Evolutionary conservation across 2,888 invertebrate species (phyloP).

Genomic region (Cancer borealis): DNA sequence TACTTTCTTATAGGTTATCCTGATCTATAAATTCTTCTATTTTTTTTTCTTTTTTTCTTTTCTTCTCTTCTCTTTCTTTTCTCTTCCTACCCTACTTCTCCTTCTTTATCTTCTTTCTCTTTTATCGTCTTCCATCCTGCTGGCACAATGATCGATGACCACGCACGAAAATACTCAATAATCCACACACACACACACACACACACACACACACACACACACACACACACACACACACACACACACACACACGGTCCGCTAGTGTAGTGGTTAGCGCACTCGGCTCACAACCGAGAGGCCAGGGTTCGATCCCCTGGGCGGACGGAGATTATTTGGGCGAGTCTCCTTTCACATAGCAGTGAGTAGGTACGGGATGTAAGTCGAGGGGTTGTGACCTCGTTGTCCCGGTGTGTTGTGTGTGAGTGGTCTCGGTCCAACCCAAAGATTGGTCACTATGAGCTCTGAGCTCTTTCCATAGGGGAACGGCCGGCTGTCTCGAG

Average conservation of each 20-base stretch:
- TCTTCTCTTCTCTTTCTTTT: not conserved
- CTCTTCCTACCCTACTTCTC: not conserved
- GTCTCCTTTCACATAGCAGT: no score
- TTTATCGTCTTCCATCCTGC: not conserved
- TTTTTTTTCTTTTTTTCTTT: not conserved
- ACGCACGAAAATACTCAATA: not conserved
- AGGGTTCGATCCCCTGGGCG: no score
- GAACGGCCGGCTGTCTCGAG: no score
- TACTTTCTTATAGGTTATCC: not conserved
- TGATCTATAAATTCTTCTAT: not conserved
- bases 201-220: conserved; percentile 25
- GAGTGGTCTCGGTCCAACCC: no score
- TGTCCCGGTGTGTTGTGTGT: no score
- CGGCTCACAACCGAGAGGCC: no score
- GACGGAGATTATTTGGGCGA: no score
- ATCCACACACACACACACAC: not conserved
- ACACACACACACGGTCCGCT: not conserved
- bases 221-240: conserved; percentile 5
- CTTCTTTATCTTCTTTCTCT: not conserved
- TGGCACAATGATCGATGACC: not conserved
- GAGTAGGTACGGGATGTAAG: no score
- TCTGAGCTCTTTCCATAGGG: no score
- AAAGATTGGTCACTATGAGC: no score
- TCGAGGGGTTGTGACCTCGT: no score
- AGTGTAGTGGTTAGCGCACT: no score